Evolutionary conservation across 2,113 vertebrate species (phyloP), one percentile per base, ranked within the genome.

Genomic region (Chascanopsetta lugubris): DNA sequence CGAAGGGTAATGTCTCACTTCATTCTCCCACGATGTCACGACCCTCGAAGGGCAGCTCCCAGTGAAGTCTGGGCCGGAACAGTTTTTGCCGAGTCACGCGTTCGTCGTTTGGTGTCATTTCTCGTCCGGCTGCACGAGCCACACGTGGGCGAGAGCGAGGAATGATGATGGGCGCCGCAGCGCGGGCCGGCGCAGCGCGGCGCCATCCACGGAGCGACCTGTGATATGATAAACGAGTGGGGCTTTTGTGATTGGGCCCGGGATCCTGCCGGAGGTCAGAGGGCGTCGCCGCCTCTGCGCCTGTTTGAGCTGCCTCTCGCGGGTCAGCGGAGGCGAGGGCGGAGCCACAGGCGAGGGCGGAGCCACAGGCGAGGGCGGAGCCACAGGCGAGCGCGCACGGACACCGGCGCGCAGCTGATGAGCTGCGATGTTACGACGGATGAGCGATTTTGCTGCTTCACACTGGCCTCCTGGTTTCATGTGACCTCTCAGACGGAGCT

Each of bases 201-300:
- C 55, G 67, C 85, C 62, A 58, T 83, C 75, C 61, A 9, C 21
- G 24, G 48, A 75, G 7, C 29, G 46, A 68, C 61, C 73, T 43
- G 51, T 43, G 51, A 50, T 38, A 56, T 82, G 85, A 89, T 85
- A 83, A 77, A 85, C 75, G 75, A 87, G 77, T 24, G 48, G 49
- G 46, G 65, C n/a, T 79, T 88, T 80, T 84, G 66, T 82, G 78
- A 89, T 88, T 85, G 77, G 43, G 81, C 83, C n/a, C 63, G 43
- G n/a, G 78, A 77, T 80, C 74, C 63, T 55, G 72, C 57, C 50
- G 32, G 62, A 68, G 89, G 83, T 88, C 79, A 85, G 57, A 62
- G 78, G 34, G 26, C 64, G 5, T 43, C 77, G 47, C 76, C 77
- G 47, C 76, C 83, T 77, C 61, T 84, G 74, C 15, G 78, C 77